phyloP scores from a whole-genome alignment of 37 sponge, comb jelly and placozoan species.

The Cliona cf. orientalis region DNA sequence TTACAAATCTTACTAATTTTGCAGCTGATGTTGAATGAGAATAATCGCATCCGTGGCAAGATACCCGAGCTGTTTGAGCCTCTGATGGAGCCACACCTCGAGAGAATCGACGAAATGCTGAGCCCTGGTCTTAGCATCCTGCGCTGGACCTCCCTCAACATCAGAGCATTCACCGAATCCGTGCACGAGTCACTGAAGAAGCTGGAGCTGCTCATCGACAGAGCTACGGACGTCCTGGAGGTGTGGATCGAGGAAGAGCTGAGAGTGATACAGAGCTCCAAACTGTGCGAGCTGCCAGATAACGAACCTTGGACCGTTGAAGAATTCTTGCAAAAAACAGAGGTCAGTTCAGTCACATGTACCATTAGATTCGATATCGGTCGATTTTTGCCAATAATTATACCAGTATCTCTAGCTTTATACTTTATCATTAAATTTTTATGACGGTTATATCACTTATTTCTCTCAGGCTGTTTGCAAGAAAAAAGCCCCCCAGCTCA shows the following conservation, averaged over 20 bases:
- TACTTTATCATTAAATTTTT: too few species aligned
- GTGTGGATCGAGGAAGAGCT: slow-evolving; percentile 70
- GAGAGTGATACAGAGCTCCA: slow-evolving; percentile 53
- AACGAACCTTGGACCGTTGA: slow-evolving; percentile 54
- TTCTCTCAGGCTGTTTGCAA: slow-evolving; percentile 37
- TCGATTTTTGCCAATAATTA: too few species aligned
- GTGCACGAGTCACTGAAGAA: slow-evolving; percentile 59
- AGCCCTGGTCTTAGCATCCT: slow-evolving; percentile 87
- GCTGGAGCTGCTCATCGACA: slow-evolving; percentile 81
- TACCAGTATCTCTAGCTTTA: too few species aligned
- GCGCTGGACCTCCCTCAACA: slow-evolving; percentile 92
- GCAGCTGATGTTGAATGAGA: slow-evolving; percentile 69
- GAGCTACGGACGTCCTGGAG: slow-evolving; percentile 66
- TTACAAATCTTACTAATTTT: too few species aligned
- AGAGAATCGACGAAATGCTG: slow-evolving; percentile 79
- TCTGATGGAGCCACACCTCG: slow-evolving; percentile 83
- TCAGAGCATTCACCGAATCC: slow-evolving; percentile 53
- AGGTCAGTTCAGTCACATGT: too few species aligned
- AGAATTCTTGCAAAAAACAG: too few species aligned
- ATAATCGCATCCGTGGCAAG: slow-evolving; percentile 67
- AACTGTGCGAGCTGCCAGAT: slow-evolving; percentile 79
- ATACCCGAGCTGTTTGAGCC: slow-evolving; percentile 71
- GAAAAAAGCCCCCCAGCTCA: slow-evolving; percentile 29
- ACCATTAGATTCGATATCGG: too few species aligned
- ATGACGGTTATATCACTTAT: not conserved